These are phyloP conservation scores for Battus philenor DNA, from an alignment of 1,140 invertebrate species.

Conservation along the genomic window DNA sequence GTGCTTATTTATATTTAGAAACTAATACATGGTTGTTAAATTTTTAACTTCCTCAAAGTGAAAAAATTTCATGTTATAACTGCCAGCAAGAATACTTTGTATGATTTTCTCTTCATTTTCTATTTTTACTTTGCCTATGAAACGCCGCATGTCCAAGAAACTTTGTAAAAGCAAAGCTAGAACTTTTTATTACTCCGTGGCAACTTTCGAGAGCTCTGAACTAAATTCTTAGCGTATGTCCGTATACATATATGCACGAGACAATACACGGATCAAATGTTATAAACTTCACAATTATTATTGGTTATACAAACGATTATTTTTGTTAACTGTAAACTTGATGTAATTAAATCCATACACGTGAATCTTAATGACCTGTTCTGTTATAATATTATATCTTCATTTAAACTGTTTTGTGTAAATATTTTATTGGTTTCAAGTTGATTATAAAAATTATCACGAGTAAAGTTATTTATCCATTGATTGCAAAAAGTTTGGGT, in stretches of 20 bases:
- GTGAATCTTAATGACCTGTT: background rate
- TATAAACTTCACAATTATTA: background rate
- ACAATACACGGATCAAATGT: too few species aligned
- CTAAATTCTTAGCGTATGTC: conserved; percentile 12
- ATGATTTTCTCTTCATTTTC: too few species aligned
- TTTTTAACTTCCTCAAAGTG: too few species aligned
- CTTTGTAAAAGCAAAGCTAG: background rate
- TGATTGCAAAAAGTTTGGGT: too few species aligned
- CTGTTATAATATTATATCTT: background rate
- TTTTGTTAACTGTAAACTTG: background rate
- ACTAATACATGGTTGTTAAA: too few species aligned
- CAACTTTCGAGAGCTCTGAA: conserved; percentile 15
- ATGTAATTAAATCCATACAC: background rate
- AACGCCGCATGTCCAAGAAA: conserved; percentile 13
- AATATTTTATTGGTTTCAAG: background rate
- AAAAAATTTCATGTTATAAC: too few species aligned
- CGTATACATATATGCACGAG: too few species aligned
- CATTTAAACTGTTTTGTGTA: background rate
- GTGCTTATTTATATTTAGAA: too few species aligned
- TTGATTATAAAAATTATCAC: too few species aligned
- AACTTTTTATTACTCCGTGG: conserved; percentile 15
- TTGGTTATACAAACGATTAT: background rate
- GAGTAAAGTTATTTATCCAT: too few species aligned
- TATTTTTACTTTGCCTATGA: conserved; percentile 12
- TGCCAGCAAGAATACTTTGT: too few species aligned